phyloP scores from a whole-genome alignment of 2,888 invertebrate species.

The Drosophila nigricruria region DNA sequence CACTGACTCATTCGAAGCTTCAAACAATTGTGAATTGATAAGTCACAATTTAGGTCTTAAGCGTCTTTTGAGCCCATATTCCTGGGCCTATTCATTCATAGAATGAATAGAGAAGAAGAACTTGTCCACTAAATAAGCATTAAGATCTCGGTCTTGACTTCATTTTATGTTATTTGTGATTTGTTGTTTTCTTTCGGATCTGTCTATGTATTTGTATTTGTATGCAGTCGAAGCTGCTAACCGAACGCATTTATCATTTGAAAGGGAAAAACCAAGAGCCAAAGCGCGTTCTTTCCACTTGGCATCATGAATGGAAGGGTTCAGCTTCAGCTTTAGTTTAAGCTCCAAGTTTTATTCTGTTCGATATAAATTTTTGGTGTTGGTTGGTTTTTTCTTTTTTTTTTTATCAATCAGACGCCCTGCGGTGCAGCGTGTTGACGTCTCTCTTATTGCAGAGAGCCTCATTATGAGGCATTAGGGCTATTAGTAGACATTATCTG shows the following conservation, averaged over 20 bases:
- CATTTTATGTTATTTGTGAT: slow-evolving; percentile 40
- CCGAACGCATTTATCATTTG: slow-evolving; percentile 73
- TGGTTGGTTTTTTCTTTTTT: neutral
- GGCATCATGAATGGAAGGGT: slow-evolving; percentile 44
- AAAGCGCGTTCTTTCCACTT: neutral
- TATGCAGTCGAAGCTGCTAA: slow-evolving; percentile 56
- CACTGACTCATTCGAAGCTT: neutral
- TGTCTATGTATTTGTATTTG: slow-evolving; percentile 30
- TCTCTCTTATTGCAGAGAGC: slow-evolving; percentile 75
- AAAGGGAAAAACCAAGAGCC: slow-evolving; percentile 14
- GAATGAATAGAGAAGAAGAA: slow-evolving; percentile 27
- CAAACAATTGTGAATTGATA: slow-evolving; percentile 1
- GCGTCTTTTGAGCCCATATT: slow-evolving; percentile 10
- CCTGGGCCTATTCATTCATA: slow-evolving; percentile 48
- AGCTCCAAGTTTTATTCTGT: slow-evolving; percentile 7
- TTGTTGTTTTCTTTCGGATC: slow-evolving; percentile 27
- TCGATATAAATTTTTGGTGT: neutral
- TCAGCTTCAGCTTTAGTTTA: slow-evolving; percentile 8
- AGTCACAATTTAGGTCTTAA: neutral
- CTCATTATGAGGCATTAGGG: slow-evolving; percentile 75
- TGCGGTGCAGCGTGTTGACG: slow-evolving; percentile 77
- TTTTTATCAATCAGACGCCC: slow-evolving; percentile 75
- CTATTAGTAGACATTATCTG: slow-evolving; percentile 61
- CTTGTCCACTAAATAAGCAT: slow-evolving; percentile 77
- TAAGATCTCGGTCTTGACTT: slow-evolving; percentile 54